Evolutionary conservation across 2,888 invertebrate species (phyloP), one percentile per base, ranked within the genome.

Genomic region (Cerastis rubricosa): DNA sequence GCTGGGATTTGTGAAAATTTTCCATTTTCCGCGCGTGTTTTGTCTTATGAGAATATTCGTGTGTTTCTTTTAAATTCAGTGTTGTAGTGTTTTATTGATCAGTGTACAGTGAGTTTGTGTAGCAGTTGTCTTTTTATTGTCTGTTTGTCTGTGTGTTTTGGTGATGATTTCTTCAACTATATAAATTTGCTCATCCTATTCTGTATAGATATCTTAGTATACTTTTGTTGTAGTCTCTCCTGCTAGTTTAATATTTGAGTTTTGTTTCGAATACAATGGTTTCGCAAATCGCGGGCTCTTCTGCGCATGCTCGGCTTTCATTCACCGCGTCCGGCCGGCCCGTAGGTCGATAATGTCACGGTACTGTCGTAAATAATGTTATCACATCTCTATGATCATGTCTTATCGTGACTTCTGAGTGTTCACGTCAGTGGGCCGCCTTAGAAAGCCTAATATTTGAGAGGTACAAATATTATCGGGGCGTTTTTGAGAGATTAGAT

Each of bases 231-330:
- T 63, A 6, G 25, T 59, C 0, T 59, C 17, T 59, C 12, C 7
- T 65, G n/a, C 17, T 61, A 47, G 51, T 69, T 84, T 57, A 61
- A 70, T 72, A 78, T 75, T 75, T 71, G 49, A 66, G 71, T 83
- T 81, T 87, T 85, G 81, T 89, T 87, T 74, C 71, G 61, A 77
- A 84, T 80, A 80, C 78, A 83, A 81, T 84, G 68, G 75, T 85
- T 85, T 85, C 82, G 82, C 84, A 81, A 76, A 71, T 81, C 72
- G 76, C 49, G 71, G 70, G 47, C 49, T 22, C 49, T 78, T 73
- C 40, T 78, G 88, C 94, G 94, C 94, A 94, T 93, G 94, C 91
- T 92, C 84, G 70, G 49, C 73, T 81, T 91, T 91, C 93, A 93
- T 94, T 94, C 94, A 94, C 85, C 87, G 90, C 91, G 89, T 88